Conservation (phyloP, 2,888 invertebrate species). For the Hirtodrosophila histrioides region DNA sequence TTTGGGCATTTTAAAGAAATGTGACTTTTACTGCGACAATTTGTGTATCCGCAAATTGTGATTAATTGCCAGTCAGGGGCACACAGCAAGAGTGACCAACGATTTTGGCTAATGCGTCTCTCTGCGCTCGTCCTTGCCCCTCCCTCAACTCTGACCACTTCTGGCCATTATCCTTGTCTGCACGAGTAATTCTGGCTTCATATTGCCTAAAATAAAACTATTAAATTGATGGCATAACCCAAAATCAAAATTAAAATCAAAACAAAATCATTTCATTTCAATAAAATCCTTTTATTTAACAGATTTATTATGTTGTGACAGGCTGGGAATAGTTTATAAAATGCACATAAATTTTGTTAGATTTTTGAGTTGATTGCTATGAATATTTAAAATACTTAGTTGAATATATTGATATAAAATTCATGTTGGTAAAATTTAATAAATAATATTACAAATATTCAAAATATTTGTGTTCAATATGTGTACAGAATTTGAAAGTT, state of each 20-base stretch:
- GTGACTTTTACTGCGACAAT: conserved; percentile 73
- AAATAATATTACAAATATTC: too few species aligned
- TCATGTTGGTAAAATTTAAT: too few species aligned
- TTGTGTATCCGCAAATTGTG: conserved; percentile 73
- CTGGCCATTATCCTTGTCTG: conserved; percentile 10
- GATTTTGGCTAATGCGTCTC: conserved; percentile 29
- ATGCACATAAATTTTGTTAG: not conserved
- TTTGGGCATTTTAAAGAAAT: conserved; percentile 61
- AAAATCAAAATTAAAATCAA: conserved; percentile 8
- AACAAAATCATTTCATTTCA: not conserved
- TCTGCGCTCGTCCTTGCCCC: conserved; percentile 26
- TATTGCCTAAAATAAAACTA: not conserved
- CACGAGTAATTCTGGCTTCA: not conserved
- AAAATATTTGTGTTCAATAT: too few species aligned
- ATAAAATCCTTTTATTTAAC: not conserved
- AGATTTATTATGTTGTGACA: not conserved
- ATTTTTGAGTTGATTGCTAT: not conserved
- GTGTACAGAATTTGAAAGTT: too few species aligned
- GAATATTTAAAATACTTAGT: not conserved
- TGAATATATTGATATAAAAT: too few species aligned
- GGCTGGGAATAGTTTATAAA: not conserved
- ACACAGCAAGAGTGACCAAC: conserved; percentile 7
- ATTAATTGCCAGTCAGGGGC: conserved; percentile 48
- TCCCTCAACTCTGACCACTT: conserved; percentile 1
- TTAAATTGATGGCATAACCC: not conserved